Evolutionary conservation across 2,113 vertebrate species (phyloP).

Genomic region (Scomber scombrus): DNA sequence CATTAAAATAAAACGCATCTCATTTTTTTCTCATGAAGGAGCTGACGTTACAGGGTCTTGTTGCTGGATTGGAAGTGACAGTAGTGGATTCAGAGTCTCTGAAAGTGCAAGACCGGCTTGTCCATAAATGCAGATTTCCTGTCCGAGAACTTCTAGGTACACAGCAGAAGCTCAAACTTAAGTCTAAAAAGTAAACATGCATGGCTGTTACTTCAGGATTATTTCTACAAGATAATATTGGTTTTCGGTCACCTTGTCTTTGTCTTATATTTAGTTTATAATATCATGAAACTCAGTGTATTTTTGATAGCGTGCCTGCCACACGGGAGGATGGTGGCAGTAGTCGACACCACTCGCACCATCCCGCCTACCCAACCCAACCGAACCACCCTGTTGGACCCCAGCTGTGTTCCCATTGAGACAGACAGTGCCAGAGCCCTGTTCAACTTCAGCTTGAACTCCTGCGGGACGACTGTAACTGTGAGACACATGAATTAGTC

Average conservation of each 20-base stretch:
- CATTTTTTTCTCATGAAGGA: conserved; percentile 40
- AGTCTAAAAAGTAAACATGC: neutral
- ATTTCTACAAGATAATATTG: too few species aligned
- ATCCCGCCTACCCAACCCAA: conserved; percentile 67
- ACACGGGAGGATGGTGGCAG: conserved; percentile 76
- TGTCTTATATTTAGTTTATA: neutral
- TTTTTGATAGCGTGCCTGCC: conserved; percentile 73
- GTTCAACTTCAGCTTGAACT: conserved; percentile 75
- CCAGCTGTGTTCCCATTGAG: conserved; percentile 68
- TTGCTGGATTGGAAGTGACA: conserved; percentile 44
- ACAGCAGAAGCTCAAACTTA: neutral
- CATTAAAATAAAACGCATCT: too few species aligned
- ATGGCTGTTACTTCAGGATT: neutral
- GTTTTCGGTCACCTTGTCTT: too few species aligned
- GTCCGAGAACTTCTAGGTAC: conserved; percentile 67
- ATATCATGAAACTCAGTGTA: neutral
- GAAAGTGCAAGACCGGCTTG: conserved; percentile 26
- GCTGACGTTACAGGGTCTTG: conserved; percentile 53
- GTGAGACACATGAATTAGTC: conserved; percentile 48
- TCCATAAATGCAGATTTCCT: conserved; percentile 63
- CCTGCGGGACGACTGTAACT: conserved; percentile 75
- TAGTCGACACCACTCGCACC: conserved; percentile 69
- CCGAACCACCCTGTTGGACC: conserved; percentile 72
- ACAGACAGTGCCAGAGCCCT: conserved; percentile 74
- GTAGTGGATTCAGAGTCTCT: conserved; percentile 58